Base-by-base conservation (phyloP, 2,797 vertebrate genomes). In the Crocodylus rhombifer region DNA sequence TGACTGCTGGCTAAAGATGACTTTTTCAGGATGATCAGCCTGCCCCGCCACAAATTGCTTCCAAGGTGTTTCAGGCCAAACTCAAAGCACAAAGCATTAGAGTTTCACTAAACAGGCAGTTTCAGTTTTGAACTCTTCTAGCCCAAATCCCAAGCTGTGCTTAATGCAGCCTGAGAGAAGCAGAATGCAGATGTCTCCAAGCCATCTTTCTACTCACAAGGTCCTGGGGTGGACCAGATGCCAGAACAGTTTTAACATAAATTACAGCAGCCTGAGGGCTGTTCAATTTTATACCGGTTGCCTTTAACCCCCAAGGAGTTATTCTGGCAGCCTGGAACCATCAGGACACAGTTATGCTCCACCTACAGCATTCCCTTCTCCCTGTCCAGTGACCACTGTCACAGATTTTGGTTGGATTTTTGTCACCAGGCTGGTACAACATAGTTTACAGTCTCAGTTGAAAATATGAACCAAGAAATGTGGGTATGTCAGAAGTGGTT, bases 1-100 rank as follows among this genome's bases (percentile, higher is more conserved):
- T 5, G 4, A 16, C 0, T 4, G 15, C 11, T 36, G 63, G 8
- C n/a, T 10, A 51, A 28, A 33, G 30, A 80, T 16, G n/a, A 9
- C 63, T 87, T 2, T 1, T 18, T 21, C 36, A 1, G 23, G n/a
- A 2, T n/a, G 80, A 14, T 15, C 21, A 2, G 33, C 7, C 13
- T 15, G 73, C 33, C 51, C 5, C 2, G 1, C 2, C 0, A 26
- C 11, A 26, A 16, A 21, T 21, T 25, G 26, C 25, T 61, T 17
- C 33, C 14, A 28, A n/a, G 57, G 26, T 0, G 2, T 13, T 18
- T 21, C 12, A 14, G 71, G 67, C 28, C 80, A 63, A 74, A 36
- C 5, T 0, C 57, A 63, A 16, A 83, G 63, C 5, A 4, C 65
- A 2, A 67, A 26, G 16, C 5, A 3, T 0, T 17, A 58, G 8